These are phyloP conservation scores for Limenitis arthemis DNA, from an alignment of 2,888 invertebrate genomes.

Conservation along the genomic window DNA sequence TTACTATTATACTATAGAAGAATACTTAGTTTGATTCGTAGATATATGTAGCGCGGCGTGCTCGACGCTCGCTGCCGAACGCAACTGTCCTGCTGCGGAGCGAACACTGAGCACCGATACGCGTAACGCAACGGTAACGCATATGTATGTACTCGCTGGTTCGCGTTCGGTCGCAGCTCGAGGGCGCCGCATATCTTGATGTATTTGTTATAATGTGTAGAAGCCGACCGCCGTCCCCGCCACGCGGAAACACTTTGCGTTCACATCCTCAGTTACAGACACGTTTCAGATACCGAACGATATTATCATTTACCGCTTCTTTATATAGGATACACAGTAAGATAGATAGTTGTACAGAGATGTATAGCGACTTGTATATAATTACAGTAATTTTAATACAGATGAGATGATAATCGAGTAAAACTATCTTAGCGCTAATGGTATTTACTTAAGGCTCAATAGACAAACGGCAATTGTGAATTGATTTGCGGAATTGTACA, in stretches of 20 bases:
- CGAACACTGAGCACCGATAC: not conserved
- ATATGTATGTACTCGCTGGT: not conserved
- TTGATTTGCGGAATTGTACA: constrained; percentile 61
- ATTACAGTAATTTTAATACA: constrained; percentile 67
- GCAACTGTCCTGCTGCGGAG: constrained; percentile 1
- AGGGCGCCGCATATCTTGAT: constrained; percentile 50
- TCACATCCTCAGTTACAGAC: constrained; percentile 63
- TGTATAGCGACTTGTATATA: constrained; percentile 64
- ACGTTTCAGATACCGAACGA: constrained; percentile 26
- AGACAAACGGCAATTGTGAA: constrained; percentile 50
- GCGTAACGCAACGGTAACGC: not conserved
- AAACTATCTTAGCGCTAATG: constrained; percentile 65
- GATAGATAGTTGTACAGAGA: constrained; percentile 67
- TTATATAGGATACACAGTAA: constrained; percentile 57
- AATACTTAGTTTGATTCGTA: constrained; percentile 72
- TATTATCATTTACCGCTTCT: constrained; percentile 52
- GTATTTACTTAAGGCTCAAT: constrained; percentile 64
- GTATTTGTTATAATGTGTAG: constrained; percentile 71
- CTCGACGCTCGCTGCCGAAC: constrained; percentile 34
- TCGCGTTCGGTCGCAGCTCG: constrained; percentile 32
- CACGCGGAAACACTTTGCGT: constrained; percentile 54
- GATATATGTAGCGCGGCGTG: constrained; percentile 60
- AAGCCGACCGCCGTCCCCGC: constrained; percentile 54
- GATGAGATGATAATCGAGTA: constrained; percentile 47
- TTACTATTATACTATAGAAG: constrained; percentile 70